Base-by-base conservation (phyloP, 2,888 invertebrate species). In the Argynnis bischoffii region DNA sequence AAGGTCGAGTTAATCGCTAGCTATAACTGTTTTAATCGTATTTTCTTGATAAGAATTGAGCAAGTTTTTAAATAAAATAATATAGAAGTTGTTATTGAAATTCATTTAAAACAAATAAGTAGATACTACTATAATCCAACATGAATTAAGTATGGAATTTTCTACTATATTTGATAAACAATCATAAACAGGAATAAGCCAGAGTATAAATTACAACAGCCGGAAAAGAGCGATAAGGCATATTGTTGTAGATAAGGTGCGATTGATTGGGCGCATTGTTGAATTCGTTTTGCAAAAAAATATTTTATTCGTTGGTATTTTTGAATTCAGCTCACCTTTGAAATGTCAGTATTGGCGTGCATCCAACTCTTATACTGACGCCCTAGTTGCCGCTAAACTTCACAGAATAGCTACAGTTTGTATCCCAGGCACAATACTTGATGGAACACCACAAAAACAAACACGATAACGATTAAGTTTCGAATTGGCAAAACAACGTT, bases 261-360 rank as follows among this genome's bases (percentile, higher is more conserved):
- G 48, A 56, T 18, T 57, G 64, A 64, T 64, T 35, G 55, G 8
- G 50, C 6, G 26, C 41, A 54, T 47, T 56, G 55, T 47, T 35
- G 46, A 56, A 35, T 55, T 46, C 55, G 47, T 47, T 51, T 48
- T 54, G 63, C 48, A 65, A 63, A 68, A 63, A 63, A 31, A 6
- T 21, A 64, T 63, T 63, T 67, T 63, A 53, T 48, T 69, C 73
- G 67, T 73, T 78, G 70, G 64, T 70, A 72, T 76, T 73, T 50
- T 73, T 63, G 55, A 51, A 67, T 57, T 81, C 77, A 77, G 79
- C 89, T 90, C 84, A 92, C 92, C 92, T 92, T 88, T 88, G 88
- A 80, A 85, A 85, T 82, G 81, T 87, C 84, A 83, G 81, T 86
- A 81, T 90, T 92, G 92, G 92, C 90, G 88, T 89, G 89, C 92